Percentiles rank a stretch among this genome's conserved stretches.
Evolutionary conservation across 2,113 vertebrate species (phyloP).

Genomic region (Caranx ignobilis): DNA sequence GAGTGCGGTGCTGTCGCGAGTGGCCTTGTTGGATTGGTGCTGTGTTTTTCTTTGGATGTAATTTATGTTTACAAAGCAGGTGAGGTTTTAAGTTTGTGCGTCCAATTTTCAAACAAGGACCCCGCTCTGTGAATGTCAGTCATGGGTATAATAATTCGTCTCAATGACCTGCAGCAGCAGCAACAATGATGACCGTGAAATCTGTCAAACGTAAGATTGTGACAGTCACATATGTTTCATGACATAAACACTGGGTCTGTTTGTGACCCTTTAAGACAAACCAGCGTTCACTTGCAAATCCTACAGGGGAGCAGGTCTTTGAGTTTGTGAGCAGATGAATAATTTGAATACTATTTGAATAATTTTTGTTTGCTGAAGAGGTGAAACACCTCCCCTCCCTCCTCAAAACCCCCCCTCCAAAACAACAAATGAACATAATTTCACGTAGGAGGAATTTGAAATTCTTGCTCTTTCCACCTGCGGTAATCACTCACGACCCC

Average conservation of each 20-base stretch:
- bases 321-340: neutral
- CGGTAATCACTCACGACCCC: neutral
- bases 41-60: neutral
- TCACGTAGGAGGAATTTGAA: neutral
- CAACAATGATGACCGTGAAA: neutral
- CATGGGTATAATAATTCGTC: constrained; percentile 3
- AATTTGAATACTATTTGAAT: neutral
- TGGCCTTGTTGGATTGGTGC: constrained; percentile 3
- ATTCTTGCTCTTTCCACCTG: neutral
- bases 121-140: neutral
- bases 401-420: too few relatives aligned
- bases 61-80: neutral
- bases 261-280: neutral
- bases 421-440: neutral
- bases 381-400: neutral
- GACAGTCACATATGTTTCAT: neutral
- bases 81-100: constrained; percentile 1
- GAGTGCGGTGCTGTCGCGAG: neutral
- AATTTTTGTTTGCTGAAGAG: neutral
- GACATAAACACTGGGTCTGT: too few relatives aligned
- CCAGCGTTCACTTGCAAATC: neutral
- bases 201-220: neutral
- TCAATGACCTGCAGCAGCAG: neutral
- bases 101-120: neutral
- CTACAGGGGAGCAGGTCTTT: neutral